Conservation (phyloP, 1,140 invertebrate species). For the Drosophila paulistorum region DNA sequence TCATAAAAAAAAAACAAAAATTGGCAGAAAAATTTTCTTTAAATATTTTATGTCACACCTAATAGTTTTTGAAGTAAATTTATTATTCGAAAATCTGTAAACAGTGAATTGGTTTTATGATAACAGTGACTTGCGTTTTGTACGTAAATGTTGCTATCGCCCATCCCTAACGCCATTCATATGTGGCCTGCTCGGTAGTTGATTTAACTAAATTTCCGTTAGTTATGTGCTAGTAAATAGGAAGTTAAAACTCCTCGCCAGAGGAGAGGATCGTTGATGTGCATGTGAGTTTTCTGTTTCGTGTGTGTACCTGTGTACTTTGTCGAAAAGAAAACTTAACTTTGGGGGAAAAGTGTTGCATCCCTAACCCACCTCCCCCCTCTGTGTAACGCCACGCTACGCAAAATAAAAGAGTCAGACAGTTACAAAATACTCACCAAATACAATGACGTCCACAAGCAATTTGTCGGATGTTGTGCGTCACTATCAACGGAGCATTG, state of each 20-base stretch:
- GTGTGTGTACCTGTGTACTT: slow-evolving; percentile 11
- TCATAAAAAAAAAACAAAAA: neutral
- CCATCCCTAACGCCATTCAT: neutral
- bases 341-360: slow-evolving; percentile 40
- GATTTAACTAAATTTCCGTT: neutral
- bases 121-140: neutral
- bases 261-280: slow-evolving; percentile 13
- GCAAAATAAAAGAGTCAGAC: slow-evolving; percentile 25
- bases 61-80: neutral
- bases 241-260: slow-evolving; percentile 1
- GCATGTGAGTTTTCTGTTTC: slow-evolving; percentile 11
- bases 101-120: neutral
- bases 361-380: slow-evolving; percentile 58
- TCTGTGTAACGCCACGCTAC: slow-evolving; percentile 2
- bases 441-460: slow-evolving; percentile 66
- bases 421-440: slow-evolving; percentile 14
- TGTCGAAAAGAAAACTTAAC: slow-evolving; percentile 4
- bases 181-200: slow-evolving; percentile 3
- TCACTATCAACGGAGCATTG: slow-evolving; percentile 87
- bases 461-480: slow-evolving; percentile 77
- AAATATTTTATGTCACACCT: too few species aligned
- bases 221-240: slow-evolving; percentile 22
- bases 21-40: too few species aligned
- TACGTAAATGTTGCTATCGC: neutral
- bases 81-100: neutral